phyloP scores from a whole-genome alignment of 2,797 vertebrate genomes.

The Etheostoma nigrum region DNA sequence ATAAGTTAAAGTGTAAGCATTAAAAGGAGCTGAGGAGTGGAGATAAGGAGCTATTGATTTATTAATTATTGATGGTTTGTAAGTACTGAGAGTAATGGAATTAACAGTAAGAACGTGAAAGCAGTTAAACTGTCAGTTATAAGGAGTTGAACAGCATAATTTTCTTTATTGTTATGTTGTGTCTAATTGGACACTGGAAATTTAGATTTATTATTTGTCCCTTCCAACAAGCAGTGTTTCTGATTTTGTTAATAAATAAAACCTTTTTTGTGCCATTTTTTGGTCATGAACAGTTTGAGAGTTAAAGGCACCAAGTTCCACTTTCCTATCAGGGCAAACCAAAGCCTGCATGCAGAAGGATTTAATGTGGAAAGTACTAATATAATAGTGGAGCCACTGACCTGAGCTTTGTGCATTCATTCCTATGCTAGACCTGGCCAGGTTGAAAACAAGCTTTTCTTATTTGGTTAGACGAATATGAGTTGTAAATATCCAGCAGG shows the following conservation, averaged over 20 bases:
- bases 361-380: constrained; percentile 30
- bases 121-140: background rate
- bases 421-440: constrained; percentile 41
- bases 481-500: constrained; percentile 61
- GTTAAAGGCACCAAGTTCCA: constrained; percentile 39
- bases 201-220: background rate
- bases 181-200: background rate
- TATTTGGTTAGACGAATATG: constrained; percentile 62
- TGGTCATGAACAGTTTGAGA: constrained; percentile 9
- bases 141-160: background rate
- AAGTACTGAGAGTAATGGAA: background rate
- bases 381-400: constrained; percentile 1
- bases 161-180: background rate
- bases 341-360: constrained; percentile 5
- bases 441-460: constrained; percentile 56
- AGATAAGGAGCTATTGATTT: too few relatives aligned
- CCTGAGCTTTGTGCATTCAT: constrained; percentile 30
- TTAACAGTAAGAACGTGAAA: background rate
- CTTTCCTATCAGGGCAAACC: background rate
- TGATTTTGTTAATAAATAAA: background rate
- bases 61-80: background rate
- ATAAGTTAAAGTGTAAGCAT: background rate
- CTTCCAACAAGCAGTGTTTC: background rate
- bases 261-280: background rate
- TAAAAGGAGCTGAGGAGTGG: too few relatives aligned